phyloP scores from a whole-genome alignment of 2,888 invertebrate species.

The Drosophila anceps region DNA sequence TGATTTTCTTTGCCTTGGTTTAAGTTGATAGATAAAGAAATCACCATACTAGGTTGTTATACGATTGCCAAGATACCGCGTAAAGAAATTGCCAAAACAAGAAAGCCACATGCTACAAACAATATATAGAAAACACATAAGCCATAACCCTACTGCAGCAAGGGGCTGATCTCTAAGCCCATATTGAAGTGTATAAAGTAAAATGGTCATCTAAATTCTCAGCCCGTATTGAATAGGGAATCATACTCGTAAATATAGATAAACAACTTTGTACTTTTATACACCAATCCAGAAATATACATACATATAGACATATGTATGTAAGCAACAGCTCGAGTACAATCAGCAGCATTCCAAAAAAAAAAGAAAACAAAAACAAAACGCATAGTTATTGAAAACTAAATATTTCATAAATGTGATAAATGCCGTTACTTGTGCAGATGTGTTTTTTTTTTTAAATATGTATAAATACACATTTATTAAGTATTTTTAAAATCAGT shows the following conservation, averaged over 20 bases:
- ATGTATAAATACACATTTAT: constrained; percentile 59
- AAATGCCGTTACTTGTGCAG: constrained; percentile 73
- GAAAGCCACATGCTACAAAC: constrained; percentile 20
- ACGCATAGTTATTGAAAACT: constrained; percentile 68
- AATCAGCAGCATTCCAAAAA: constrained; percentile 73
- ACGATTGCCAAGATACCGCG: constrained; percentile 59
- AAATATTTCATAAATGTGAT: constrained; percentile 75
- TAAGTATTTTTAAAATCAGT: constrained; percentile 72
- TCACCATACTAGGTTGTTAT: constrained; percentile 53
- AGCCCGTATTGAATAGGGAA: constrained; percentile 30
- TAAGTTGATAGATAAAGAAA: constrained; percentile 38
- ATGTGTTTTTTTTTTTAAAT: constrained; percentile 58
- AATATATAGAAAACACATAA: constrained; percentile 17
- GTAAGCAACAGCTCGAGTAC: constrained; percentile 23
- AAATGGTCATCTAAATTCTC: constrained; percentile 22
- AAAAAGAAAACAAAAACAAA: no score
- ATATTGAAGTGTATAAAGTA: constrained; percentile 26
- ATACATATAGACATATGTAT: constrained; percentile 7
- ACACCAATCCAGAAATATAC: constrained; percentile 33
- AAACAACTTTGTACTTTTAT: constrained; percentile 76
- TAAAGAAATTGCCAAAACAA: constrained; percentile 68
- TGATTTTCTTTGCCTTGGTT: constrained; percentile 63
- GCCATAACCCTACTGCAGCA: constrained; percentile 23
- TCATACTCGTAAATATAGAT: constrained; percentile 25
- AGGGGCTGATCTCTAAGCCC: constrained; percentile 2